Conservation (phyloP, 2,113 vertebrate species). For the Vicugna pacos region DNA sequence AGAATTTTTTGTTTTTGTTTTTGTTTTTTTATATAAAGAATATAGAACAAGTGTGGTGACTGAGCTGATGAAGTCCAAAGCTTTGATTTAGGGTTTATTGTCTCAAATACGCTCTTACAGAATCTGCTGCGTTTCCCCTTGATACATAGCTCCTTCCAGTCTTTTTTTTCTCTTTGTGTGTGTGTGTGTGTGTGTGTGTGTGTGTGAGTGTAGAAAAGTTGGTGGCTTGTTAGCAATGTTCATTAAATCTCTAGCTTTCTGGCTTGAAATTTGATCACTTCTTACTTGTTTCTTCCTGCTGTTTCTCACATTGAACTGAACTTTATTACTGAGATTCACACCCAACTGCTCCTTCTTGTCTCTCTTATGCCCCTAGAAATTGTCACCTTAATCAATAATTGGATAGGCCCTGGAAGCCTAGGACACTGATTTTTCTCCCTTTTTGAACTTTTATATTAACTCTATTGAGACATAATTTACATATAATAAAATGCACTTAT, state of each 20-base stretch:
- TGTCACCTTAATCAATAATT: not conserved
- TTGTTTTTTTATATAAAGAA: not conserved
- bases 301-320: not conserved
- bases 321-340: not conserved
- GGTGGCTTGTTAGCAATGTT: not conserved
- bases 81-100: not conserved
- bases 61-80: not conserved
- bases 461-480: conserved; percentile 7
- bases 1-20: too few relatives aligned
- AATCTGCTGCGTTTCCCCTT: not conserved
- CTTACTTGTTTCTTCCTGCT: not conserved
- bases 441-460: not conserved
- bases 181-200: not conserved
- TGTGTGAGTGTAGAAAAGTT: not conserved
- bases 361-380: not conserved
- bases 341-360: not conserved
- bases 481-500: conserved; percentile 10
- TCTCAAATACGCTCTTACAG: not conserved
- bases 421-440: not conserved
- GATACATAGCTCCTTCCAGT: not conserved
- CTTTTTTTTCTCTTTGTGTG: not conserved
- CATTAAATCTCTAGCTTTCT: not conserved
- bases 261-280: not conserved
- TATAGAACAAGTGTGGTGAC: not conserved
- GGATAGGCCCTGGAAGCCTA: not conserved